These are phyloP conservation scores for Xenus cinereus DNA, from an alignment of 2,113 vertebrate genomes.

Conservation along the genomic window DNA sequence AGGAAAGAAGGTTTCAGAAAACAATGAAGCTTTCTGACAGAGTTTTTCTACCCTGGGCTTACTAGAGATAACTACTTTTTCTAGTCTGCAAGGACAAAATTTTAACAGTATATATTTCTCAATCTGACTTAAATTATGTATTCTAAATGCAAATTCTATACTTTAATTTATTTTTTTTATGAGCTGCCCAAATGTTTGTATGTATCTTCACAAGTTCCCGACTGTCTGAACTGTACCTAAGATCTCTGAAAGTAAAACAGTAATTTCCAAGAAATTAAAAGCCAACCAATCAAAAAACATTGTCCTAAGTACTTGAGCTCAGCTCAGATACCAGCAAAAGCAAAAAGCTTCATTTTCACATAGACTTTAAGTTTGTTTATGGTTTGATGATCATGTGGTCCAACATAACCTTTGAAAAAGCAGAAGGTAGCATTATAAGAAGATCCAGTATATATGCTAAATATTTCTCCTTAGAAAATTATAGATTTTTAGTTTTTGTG, in stretches of 20 bases:
- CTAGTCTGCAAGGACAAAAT: background rate
- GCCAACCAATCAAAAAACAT: background rate
- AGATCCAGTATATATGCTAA: background rate
- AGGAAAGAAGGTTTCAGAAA: background rate
- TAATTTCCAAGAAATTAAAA: background rate
- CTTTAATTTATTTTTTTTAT: background rate
- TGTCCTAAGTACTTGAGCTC: background rate
- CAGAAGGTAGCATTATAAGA: background rate
- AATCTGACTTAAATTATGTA: background rate
- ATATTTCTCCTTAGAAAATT: background rate
- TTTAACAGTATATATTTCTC: background rate
- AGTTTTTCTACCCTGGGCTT: background rate
- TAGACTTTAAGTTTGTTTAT: background rate
- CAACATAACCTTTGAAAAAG: background rate
- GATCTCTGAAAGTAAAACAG: background rate
- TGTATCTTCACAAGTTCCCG: background rate
- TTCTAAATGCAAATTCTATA: background rate
- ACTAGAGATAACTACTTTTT: background rate
- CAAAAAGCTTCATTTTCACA: background rate
- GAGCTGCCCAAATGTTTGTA: background rate
- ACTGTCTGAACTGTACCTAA: background rate
- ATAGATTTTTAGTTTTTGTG: background rate
- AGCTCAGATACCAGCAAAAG: background rate
- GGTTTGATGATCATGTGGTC: background rate
- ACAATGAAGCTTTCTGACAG: background rate